Evolutionary conservation across 1,140 invertebrate genomes (phyloP).

Genomic region (Drosophila rhopaloa): DNA sequence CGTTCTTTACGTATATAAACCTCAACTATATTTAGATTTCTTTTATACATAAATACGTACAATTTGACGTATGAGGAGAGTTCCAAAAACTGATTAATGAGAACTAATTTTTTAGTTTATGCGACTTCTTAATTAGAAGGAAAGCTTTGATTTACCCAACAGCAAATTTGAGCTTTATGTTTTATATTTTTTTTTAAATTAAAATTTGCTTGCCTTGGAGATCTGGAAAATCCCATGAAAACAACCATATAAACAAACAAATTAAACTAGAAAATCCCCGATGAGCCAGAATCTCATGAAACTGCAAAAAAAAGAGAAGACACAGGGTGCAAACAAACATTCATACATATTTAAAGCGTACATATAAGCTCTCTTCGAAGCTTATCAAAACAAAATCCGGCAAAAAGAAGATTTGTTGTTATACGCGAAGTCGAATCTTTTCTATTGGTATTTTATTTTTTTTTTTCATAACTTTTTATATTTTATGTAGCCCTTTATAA

Average conservation of each 20-base stretch:
- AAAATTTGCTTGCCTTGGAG: not conserved
- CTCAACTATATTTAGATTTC: slow-evolving; percentile 61
- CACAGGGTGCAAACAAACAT: slow-evolving; percentile 16
- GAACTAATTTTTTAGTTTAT: not conserved
- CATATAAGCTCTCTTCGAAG: slow-evolving; percentile 13
- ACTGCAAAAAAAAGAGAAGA: slow-evolving; percentile 16
- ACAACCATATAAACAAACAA: slow-evolving; percentile 17
- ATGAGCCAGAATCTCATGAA: slow-evolving; percentile 12
- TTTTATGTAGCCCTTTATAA: too few species aligned
- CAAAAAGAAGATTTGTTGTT: slow-evolving; percentile 18
- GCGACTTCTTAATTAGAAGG: not conserved
- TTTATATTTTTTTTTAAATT: not conserved
- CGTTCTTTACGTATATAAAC: slow-evolving; percentile 27
- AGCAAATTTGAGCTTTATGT: not conserved
- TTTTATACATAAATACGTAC: slow-evolving; percentile 21
- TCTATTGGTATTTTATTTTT: not conserved
- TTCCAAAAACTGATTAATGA: slow-evolving; percentile 43
- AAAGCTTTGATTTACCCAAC: not conserved
- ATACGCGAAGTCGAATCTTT: slow-evolving; percentile 15
- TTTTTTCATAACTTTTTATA: not conserved
- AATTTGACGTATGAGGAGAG: slow-evolving; percentile 51
- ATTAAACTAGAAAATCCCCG: slow-evolving; percentile 27
- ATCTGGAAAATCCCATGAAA: slow-evolving; percentile 18
- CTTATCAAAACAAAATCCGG: slow-evolving; percentile 38
- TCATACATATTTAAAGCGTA: slow-evolving; percentile 6